Evolutionary conservation across 2,797 vertebrate genomes (phyloP), one percentile per base, ranked within the genome.

Genomic region (Periophthalmus magnuspinnatus): DNA sequence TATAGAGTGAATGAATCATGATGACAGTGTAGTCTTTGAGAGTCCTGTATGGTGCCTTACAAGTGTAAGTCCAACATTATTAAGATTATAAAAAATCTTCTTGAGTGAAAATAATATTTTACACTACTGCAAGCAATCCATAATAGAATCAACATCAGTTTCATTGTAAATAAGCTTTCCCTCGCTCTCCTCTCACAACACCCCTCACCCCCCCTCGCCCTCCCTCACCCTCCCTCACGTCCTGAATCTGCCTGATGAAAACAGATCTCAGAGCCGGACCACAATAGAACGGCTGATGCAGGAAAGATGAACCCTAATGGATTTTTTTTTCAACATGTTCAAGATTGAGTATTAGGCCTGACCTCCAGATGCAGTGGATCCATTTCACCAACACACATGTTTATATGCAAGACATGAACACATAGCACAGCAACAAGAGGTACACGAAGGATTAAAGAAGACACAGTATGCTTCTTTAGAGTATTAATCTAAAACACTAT

Each of bases 301-400:
- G 91, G 91, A 88, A 93, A 93, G 92, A 94, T 95, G 93, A 93
- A 93, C 90, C 92, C 91, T 94, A 94, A 95, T 95, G 93, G 92
- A 91, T 92, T 94, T 94, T 91, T 91, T 89, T 87, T 83, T 84
- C 86, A 89, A 74, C 87, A 85, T 91, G 90, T 90, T 93, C 91
- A 91, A 93, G 92, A 93, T 90, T 93, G 92, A 94, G 93, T 92
- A 92, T 92, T 93, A 93, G 93, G 90, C 90, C 91, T 93, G 93
- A 93, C 92, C 93, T 93, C 91, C 92, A 92, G 92, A 94, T 91
- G 90, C 90, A 91, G 91, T 91, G 88, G 92, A 93, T 92, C 89
- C 87, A 90, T 92, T 93, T 93, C 92, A 92, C 85, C 88, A 90
- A 90, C 81, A 86, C 68, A 85, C 68, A 34, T 91, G 92, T 92